These are phyloP conservation scores for Cecidostiba fungosa DNA, from an alignment of 2,888 invertebrate species.

Conservation along the genomic window DNA sequence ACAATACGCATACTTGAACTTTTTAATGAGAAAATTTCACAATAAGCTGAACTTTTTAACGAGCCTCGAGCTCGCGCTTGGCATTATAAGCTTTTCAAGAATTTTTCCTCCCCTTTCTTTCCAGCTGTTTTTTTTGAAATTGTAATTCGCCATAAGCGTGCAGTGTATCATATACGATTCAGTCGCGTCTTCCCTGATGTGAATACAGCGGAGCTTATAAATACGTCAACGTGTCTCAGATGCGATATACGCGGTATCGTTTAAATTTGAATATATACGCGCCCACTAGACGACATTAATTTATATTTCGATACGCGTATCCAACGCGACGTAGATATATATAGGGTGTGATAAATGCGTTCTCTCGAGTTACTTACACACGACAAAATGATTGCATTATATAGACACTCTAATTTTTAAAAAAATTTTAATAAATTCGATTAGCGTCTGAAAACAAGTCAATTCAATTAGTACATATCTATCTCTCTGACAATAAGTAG, in stretches of 20 bases:
- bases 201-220: background rate
- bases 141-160: background rate
- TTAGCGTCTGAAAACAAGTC: background rate
- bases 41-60: constrained; percentile 36
- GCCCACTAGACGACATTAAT: background rate
- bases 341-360: background rate
- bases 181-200: background rate
- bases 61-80: constrained; percentile 1
- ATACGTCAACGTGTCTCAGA: background rate
- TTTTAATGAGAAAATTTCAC: constrained; percentile 36
- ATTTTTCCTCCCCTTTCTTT: background rate
- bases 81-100: background rate
- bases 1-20: constrained; percentile 14
- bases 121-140: background rate
- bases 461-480: constrained; percentile 4
- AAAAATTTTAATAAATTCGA: background rate
- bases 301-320: background rate
- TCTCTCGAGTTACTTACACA: background rate
- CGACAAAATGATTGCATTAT: background rate
- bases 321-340: background rate
- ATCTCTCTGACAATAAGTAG: too few species aligned
- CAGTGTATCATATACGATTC: background rate
- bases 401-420: background rate
- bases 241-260: background rate
- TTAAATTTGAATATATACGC: background rate